Evolutionary conservation across 2,797 vertebrate genomes (phyloP).

Genomic region (Nasua narica): DNA sequence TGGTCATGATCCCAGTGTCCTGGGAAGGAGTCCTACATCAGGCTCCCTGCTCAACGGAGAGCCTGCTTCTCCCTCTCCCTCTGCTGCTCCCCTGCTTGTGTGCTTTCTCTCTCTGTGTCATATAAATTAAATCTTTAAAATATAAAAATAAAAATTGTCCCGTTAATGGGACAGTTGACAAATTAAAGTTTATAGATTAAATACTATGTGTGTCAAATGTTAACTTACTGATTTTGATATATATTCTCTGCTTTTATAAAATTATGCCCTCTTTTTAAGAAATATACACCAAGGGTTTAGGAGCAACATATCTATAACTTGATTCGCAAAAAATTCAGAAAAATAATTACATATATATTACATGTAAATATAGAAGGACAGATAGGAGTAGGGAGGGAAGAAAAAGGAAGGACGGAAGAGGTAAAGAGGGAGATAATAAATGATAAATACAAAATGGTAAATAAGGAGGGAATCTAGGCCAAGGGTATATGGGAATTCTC

Average conservation of each 20-base stretch:
- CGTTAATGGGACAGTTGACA: neutral
- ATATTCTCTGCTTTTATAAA: neutral
- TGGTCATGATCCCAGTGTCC: too few relatives aligned
- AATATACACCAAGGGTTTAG: neutral
- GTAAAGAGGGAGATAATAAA: neutral
- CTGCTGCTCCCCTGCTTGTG: too few relatives aligned
- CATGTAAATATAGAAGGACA: neutral
- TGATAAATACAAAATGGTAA: neutral
- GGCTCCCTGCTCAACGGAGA: too few relatives aligned
- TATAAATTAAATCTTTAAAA: too few relatives aligned
- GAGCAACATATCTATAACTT: neutral
- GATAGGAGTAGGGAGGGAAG: neutral
- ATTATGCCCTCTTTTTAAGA: neutral
- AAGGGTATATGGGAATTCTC: neutral
- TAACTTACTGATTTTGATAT: neutral
- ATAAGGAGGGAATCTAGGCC: neutral
- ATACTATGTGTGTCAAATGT: neutral
- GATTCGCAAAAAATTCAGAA: neutral
- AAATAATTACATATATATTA: neutral
- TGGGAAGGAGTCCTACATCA: too few relatives aligned
- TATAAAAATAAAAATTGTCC: neutral
- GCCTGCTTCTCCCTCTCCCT: too few relatives aligned
- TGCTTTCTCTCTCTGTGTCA: too few relatives aligned
- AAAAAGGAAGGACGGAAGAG: neutral
- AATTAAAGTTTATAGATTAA: neutral